Percentiles rank a stretch among this genome's conserved stretches.
Evolutionary conservation across 2,797 vertebrate genomes (phyloP).

Genomic region (Lateolabrax maculatus): DNA sequence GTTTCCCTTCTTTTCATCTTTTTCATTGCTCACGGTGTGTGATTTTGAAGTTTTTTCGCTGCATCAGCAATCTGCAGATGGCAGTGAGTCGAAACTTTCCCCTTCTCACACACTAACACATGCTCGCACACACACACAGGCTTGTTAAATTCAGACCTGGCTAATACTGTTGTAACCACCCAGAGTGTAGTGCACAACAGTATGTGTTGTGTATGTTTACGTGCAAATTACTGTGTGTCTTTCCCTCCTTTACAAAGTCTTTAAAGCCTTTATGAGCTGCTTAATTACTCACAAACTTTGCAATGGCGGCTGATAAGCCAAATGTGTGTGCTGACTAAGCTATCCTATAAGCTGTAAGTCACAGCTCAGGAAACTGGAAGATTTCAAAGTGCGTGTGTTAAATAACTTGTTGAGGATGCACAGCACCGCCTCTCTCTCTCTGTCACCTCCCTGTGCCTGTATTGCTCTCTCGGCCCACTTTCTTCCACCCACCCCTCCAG

Average conservation of each 20-base stretch:
- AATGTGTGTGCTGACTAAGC: slow-evolving; percentile 38
- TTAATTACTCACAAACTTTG: slow-evolving; percentile 44
- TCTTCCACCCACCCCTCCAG: slow-evolving; percentile 1
- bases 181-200: background rate
- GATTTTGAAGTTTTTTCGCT: slow-evolving; percentile 43
- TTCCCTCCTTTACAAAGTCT: slow-evolving; percentile 17
- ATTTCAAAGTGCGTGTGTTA: slow-evolving; percentile 2
- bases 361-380: slow-evolving; percentile 13
- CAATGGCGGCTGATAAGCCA: slow-evolving; percentile 27
- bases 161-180: slow-evolving; percentile 14
- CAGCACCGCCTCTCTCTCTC: background rate
- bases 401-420: background rate
- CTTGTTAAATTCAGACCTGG: slow-evolving; percentile 28
- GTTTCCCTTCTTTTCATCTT: slow-evolving; percentile 64
- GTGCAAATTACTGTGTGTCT: slow-evolving; percentile 8
- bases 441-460: background rate
- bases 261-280: slow-evolving; percentile 44
- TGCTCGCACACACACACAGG: background rate
- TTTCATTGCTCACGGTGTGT: slow-evolving; percentile 30
- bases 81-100: slow-evolving; percentile 33
- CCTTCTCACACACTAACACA: background rate
- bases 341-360: slow-evolving; percentile 7
- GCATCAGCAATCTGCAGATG: slow-evolving; percentile 53
- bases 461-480: background rate
- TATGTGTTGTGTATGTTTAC: slow-evolving; percentile 20